A percentile compares a stretch with the other conserved stretches of the same genome.
phyloP scores from a whole-genome alignment of 2,113 vertebrate genomes.

The Lasiurus cinereus region DNA sequence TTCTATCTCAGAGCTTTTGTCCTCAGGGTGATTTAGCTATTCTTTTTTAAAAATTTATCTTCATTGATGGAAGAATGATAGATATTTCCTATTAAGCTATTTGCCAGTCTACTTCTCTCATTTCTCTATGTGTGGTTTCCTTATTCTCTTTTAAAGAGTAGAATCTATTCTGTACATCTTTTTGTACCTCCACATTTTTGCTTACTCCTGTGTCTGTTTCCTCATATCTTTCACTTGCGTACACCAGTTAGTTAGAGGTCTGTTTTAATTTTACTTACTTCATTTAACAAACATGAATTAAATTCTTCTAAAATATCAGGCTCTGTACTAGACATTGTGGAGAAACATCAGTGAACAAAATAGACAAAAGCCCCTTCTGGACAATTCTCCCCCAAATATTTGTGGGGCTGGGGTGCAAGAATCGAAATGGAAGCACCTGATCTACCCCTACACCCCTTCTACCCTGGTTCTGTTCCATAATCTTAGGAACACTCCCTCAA shows the following conservation, averaged over 20 bases:
- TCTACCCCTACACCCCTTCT: not conserved
- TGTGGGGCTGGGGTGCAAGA: not conserved
- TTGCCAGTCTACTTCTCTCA: not conserved
- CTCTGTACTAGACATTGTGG: not conserved
- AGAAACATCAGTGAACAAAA: not conserved
- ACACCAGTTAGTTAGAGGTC: not conserved
- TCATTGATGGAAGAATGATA: too few species aligned
- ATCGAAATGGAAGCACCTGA: not conserved
- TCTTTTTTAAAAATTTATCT: not conserved
- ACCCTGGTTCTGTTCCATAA: not conserved
- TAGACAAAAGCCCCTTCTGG: not conserved
- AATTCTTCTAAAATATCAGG: not conserved
- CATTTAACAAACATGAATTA: not conserved
- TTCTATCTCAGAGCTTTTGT: conserved; percentile 27
- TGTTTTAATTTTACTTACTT: conserved; percentile 42
- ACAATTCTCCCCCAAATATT: not conserved
- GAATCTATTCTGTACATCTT: not conserved
- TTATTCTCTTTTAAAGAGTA: not conserved
- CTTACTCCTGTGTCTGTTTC: not conserved
- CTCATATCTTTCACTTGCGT: not conserved
- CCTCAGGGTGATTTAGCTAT: not conserved
- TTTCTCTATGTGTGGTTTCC: conserved; percentile 14
- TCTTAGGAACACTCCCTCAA: not conserved
- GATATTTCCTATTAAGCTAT: not conserved
- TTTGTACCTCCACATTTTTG: not conserved